A percentile compares a stretch with the other conserved stretches of the same genome.
These are phyloP conservation scores for Torymus tubicola DNA, from an alignment of 2,888 invertebrate genomes.

Conservation along the genomic window DNA sequence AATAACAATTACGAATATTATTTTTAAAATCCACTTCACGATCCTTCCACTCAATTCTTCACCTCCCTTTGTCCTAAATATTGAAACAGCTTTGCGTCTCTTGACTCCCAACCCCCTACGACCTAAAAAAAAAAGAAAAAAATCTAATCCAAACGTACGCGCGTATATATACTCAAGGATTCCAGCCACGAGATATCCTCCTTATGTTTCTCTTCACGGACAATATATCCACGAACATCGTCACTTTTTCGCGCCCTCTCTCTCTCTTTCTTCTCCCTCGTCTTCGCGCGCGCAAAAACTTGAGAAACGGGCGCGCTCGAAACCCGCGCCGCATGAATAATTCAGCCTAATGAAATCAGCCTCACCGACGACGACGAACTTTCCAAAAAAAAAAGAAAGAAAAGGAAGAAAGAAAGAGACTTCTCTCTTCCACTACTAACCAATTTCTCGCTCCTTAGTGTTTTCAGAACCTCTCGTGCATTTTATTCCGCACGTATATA, in stretches of 20 bases:
- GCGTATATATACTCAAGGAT: constrained; percentile 1
- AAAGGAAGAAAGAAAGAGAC: no score
- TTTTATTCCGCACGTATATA: not conserved
- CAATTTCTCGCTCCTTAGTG: no score
- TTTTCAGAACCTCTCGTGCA: not conserved
- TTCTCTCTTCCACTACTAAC: no score
- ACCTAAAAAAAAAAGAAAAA: no score
- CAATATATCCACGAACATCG: not conserved
- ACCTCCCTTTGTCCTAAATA: no score
- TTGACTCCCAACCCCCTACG: no score
- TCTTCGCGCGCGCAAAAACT: not conserved
- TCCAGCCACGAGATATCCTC: not conserved
- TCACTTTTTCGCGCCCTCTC: not conserved
- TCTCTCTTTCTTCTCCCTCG: not conserved
- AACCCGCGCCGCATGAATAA: constrained; percentile 32
- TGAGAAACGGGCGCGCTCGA: not conserved
- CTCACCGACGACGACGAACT: no score
- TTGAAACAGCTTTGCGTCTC: no score
- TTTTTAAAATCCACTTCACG: no score
- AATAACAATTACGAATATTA: no score
- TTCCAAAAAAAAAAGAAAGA: not conserved
- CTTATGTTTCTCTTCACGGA: not conserved
- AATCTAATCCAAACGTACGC: not conserved
- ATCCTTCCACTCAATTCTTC: no score
- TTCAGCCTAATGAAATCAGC: constrained; percentile 44